phyloP scores from a whole-genome alignment of 1,140 invertebrate genomes.

The Procambarus virginalis region DNA sequence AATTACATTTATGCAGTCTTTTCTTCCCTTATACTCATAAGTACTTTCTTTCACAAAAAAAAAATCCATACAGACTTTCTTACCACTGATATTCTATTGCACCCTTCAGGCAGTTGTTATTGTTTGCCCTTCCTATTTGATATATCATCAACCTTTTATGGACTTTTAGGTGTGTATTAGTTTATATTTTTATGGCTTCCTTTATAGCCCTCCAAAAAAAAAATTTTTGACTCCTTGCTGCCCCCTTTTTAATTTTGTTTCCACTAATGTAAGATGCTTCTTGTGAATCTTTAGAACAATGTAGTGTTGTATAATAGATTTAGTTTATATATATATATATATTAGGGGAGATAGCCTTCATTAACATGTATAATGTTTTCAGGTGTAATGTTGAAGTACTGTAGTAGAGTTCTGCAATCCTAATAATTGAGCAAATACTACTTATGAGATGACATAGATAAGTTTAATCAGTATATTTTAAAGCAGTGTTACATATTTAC shows the following conservation, averaged over 20 bases:
- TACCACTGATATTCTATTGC: conserved; percentile 38
- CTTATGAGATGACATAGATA: background rate
- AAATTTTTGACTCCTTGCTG: conserved; percentile 4
- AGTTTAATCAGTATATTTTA: background rate
- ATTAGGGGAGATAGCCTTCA: background rate
- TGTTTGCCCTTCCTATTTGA: conserved; percentile 29
- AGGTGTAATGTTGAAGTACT: background rate
- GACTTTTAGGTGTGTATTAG: conserved; percentile 50
- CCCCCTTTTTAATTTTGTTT: conserved; percentile 30
- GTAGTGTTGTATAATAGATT: background rate
- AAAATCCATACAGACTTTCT: conserved; percentile 25
- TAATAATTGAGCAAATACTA: background rate
- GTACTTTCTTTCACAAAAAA: conserved; percentile 35
- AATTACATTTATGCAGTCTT: conserved; percentile 19
- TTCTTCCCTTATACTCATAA: conserved; percentile 24
- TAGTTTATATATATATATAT: background rate
- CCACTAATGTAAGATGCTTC: conserved; percentile 38
- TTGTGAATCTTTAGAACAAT: conserved; percentile 19
- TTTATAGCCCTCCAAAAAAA: conserved; percentile 38
- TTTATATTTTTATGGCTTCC: conserved; percentile 22
- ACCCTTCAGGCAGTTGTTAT: conserved; percentile 45
- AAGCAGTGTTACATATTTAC: background rate
- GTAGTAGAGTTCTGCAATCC: background rate
- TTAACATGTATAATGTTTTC: background rate
- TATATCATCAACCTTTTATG: conserved; percentile 37